Evolutionary conservation across 2,113 vertebrate species (phyloP).

Genomic region (Plotosus lineatus): DNA sequence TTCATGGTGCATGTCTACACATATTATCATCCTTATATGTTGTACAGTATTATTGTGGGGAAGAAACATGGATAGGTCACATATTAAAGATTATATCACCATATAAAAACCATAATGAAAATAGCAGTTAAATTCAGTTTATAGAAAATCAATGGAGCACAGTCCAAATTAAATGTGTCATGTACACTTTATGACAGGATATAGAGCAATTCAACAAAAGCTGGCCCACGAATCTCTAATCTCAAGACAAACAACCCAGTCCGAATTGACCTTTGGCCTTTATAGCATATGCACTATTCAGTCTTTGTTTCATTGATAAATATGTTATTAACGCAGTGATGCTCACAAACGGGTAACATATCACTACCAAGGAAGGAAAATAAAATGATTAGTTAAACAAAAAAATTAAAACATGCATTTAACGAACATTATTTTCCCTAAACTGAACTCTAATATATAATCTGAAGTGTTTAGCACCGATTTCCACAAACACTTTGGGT

Average conservation of each 20-base stretch:
- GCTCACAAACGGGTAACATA: not conserved
- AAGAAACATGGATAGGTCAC: not conserved
- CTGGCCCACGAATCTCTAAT: not conserved
- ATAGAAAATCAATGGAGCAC: not conserved
- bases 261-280: not conserved
- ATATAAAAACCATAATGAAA: not conserved
- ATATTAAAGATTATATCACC: not conserved
- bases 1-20: too few relatives aligned
- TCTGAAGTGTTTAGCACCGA: not conserved
- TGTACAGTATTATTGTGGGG: not conserved
- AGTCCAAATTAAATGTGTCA: not conserved
- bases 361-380: not conserved
- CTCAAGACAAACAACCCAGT: slow-evolving; percentile 4
- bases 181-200: slow-evolving; percentile 21
- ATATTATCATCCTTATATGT: too few relatives aligned
- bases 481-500: not conserved
- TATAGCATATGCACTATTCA: not conserved
- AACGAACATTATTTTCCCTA: not conserved
- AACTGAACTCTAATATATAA: not conserved
- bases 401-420: not conserved
- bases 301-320: not conserved
- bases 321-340: not conserved
- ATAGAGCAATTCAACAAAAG: not conserved
- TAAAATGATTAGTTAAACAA: not conserved
- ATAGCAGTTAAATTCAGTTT: slow-evolving; percentile 8